Evolutionary conservation across 1,140 invertebrate genomes (phyloP).

Genomic region (Gryllus bimaculatus): DNA sequence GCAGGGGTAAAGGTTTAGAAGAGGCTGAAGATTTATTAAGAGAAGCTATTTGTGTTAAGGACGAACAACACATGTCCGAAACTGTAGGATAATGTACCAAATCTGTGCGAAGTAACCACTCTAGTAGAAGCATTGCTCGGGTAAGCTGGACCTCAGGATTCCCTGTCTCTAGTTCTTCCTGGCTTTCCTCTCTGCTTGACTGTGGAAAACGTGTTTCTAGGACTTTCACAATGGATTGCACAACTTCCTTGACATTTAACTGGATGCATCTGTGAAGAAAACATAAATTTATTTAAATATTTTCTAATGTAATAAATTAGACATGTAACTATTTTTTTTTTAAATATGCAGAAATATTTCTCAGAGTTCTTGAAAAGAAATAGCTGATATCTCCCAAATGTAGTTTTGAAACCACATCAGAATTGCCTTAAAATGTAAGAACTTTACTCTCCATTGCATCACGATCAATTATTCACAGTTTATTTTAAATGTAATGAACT

Average conservation of each 20-base stretch:
- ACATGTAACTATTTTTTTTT: no score
- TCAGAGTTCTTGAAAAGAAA: no score
- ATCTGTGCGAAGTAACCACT: conserved; percentile 20
- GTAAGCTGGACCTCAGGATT: not conserved
- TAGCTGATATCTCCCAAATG: no score
- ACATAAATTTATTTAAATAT: not conserved
- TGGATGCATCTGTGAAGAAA: not conserved
- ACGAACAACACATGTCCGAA: not conserved
- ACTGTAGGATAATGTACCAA: conserved; percentile 6
- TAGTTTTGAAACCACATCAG: no score
- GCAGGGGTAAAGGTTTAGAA: not conserved
- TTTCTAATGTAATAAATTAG: no score
- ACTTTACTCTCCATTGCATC: no score
- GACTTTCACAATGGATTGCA: not conserved
- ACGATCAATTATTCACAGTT: no score
- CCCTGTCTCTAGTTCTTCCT: no score
- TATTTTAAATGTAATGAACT: no score
- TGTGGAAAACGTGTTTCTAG: not conserved
- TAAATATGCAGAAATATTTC: no score
- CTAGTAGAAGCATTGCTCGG: conserved; percentile 17
- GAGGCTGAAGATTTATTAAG: not conserved
- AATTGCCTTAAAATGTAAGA: no score
- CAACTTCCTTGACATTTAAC: not conserved
- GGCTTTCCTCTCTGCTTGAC: no score
- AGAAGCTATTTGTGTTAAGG: not conserved